phyloP scores from a whole-genome alignment of 2,797 vertebrate genomes.

The Varecia variegata region DNA sequence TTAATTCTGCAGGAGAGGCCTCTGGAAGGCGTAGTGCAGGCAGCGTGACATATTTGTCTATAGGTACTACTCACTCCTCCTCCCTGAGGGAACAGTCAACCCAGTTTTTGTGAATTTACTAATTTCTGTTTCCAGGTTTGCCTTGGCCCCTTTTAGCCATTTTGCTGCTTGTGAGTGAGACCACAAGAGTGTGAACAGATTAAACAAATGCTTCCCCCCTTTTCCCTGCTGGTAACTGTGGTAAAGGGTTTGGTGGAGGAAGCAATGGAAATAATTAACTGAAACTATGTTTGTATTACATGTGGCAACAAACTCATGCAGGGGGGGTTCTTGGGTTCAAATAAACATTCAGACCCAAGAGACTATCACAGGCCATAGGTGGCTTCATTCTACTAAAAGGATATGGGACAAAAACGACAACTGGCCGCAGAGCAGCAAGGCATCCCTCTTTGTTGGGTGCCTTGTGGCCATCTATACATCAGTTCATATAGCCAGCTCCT shows the following conservation, averaged over 20 bases:
- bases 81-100: neutral
- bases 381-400: neutral
- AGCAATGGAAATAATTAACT: slow-evolving; percentile 46
- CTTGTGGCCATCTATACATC: neutral
- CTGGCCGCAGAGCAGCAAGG: neutral
- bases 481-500: neutral
- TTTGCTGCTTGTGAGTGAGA: neutral
- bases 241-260: neutral
- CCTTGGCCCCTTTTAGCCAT: neutral
- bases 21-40: neutral
- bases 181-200: neutral
- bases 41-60: neutral
- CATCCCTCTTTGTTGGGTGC: neutral
- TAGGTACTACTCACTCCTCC: neutral
- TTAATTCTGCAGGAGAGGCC: slow-evolving; percentile 45
- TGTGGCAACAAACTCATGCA: neutral
- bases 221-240: neutral
- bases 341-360: neutral
- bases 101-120: neutral
- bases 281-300: slow-evolving; percentile 37
- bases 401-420: neutral
- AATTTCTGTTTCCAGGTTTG: slow-evolving; percentile 6
- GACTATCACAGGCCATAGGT: neutral
- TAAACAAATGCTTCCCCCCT: neutral
- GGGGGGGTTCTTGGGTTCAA: slow-evolving; percentile 3